phyloP scores from a whole-genome alignment of 1,140 invertebrate genomes.

The Achatina immaculata region DNA sequence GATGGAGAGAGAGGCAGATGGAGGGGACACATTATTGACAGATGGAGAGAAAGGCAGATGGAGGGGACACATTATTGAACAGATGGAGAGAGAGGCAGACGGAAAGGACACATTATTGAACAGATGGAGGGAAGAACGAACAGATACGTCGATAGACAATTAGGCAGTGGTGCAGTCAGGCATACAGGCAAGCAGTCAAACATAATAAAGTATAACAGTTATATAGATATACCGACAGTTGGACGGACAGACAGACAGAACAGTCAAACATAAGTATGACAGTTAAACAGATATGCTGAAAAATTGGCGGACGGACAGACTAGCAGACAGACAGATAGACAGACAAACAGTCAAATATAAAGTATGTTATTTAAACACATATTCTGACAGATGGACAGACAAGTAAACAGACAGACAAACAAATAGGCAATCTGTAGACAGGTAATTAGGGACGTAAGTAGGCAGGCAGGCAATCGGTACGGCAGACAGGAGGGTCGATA shows the following conservation, averaged over 20 bases:
- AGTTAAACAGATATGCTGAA: too few species aligned
- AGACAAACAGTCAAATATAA: too few species aligned
- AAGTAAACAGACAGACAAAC: slow-evolving; percentile 1
- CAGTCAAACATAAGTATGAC: too few species aligned
- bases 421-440: slow-evolving; percentile 3
- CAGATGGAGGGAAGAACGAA: neutral
- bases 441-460: neutral
- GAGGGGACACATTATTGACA: neutral
- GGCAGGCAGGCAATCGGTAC: neutral
- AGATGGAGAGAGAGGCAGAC: neutral
- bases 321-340: too few species aligned
- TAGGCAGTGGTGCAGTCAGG: too few species aligned
- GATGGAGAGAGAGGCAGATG: neutral
- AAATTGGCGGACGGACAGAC: too few species aligned
- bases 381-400: neutral
- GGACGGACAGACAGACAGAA: too few species aligned
- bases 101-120: neutral
- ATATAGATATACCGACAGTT: too few species aligned
- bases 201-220: too few species aligned
- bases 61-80: neutral
- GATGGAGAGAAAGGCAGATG: neutral
- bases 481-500: slow-evolving; percentile 1
- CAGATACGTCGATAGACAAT: neutral
- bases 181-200: too few species aligned
- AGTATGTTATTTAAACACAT: too few species aligned